Conservation (phyloP, 2,113 vertebrate genomes). For the Corapipo altera region DNA sequence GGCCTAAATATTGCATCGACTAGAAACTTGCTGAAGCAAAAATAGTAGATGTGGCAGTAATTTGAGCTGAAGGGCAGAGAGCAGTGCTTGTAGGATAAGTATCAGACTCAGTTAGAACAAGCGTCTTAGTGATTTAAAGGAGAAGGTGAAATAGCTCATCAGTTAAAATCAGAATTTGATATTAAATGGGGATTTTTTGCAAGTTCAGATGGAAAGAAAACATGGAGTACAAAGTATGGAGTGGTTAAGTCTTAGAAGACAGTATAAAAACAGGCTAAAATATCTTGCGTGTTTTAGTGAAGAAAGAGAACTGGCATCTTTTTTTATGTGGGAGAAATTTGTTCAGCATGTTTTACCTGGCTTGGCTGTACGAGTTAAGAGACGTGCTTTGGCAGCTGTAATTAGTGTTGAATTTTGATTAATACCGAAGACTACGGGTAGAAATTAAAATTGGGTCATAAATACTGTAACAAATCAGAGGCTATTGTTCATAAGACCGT, state of each 20-base stretch:
- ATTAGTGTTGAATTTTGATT: conserved; percentile 10
- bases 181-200: background rate
- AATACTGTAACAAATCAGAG: background rate
- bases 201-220: background rate
- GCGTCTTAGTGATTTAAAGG: background rate
- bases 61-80: background rate
- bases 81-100: background rate
- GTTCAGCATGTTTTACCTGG: conserved; percentile 47
- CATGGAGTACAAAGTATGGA: background rate
- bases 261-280: background rate
- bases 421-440: background rate
- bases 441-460: background rate
- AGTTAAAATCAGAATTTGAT: background rate
- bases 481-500: background rate
- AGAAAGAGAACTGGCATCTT: background rate
- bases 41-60: conserved; percentile 46
- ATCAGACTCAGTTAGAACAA: background rate
- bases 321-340: background rate
- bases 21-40: conserved; percentile 29
- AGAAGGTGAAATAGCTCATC: background rate
- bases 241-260: background rate
- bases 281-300: background rate
- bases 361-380: background rate
- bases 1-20: background rate
- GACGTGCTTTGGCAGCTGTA: conserved; percentile 11